These are phyloP conservation scores for Lichenostomus cassidix DNA, from an alignment of 2,113 vertebrate species.

Conservation along the genomic window DNA sequence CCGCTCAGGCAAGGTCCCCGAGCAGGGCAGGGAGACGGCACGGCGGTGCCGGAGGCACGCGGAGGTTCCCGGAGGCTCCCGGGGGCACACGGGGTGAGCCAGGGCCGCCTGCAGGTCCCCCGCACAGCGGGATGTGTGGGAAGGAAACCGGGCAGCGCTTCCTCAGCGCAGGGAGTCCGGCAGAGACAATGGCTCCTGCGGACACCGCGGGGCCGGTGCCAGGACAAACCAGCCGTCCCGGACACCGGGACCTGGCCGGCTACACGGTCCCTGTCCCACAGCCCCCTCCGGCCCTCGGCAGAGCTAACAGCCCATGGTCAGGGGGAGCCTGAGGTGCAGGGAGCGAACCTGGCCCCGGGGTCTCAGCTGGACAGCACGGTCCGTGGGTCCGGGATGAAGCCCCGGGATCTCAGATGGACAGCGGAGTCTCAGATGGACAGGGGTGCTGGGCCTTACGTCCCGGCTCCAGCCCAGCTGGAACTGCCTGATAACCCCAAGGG, in stretches of 20 bases:
- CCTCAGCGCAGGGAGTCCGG: background rate
- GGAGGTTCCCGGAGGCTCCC: background rate
- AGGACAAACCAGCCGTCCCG: background rate
- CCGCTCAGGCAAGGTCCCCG: no score
- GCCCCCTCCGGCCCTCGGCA: background rate
- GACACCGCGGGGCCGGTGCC: background rate
- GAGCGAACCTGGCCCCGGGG: no score
- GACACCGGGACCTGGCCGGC: background rate
- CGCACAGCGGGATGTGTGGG: background rate
- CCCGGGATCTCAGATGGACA: background rate
- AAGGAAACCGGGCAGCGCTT: background rate
- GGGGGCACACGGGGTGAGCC: background rate
- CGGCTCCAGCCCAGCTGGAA: background rate
- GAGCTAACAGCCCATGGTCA: fast-evolving
- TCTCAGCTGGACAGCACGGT: no score
- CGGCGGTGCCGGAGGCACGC: background rate
- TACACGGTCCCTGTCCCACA: background rate
- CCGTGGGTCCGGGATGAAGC: no score
- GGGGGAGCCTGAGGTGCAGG: no score
- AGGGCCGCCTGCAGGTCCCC: background rate
- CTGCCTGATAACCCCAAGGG: background rate
- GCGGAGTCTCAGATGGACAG: background rate
- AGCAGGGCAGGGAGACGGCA: background rate
- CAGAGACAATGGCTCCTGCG: background rate
- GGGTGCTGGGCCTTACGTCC: fast-evolving